A percentile compares a stretch with the other conserved stretches of the same genome.
phyloP scores from a whole-genome alignment of 2,797 vertebrate genomes.

The Labroides dimidiatus region DNA sequence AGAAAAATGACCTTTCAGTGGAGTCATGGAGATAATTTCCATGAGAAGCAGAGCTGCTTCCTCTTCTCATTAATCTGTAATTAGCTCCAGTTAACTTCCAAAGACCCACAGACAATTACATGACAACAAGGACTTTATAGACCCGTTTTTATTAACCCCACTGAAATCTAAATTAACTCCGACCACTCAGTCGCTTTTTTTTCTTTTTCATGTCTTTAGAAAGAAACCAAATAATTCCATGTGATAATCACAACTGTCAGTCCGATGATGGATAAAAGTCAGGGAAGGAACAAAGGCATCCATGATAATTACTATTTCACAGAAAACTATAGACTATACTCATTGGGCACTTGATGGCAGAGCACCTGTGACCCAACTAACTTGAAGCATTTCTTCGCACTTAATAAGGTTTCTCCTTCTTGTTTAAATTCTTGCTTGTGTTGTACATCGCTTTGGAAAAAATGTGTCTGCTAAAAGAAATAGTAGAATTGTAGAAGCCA shows the following conservation, averaged over 20 bases:
- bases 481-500: too few relatives aligned
- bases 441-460: too few relatives aligned
- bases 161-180: neutral
- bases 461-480: too few relatives aligned
- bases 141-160: neutral
- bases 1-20: conserved; percentile 26
- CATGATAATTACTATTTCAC: neutral
- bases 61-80: conserved; percentile 19
- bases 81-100: conserved; percentile 6
- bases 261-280: neutral
- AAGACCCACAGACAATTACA: neutral
- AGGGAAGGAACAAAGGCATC: neutral
- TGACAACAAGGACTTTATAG: neutral
- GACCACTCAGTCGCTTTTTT: too few relatives aligned
- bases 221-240: neutral
- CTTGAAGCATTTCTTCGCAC: too few relatives aligned
- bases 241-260: neutral
- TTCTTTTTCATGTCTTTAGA: neutral
- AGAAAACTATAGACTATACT: neutral
- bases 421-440: too few relatives aligned
- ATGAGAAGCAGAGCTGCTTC: conserved; percentile 1
- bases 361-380: too few relatives aligned
- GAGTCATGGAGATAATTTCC: conserved; percentile 23
- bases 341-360: too few relatives aligned
- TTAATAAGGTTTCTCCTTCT: too few relatives aligned